Base-by-base conservation (phyloP, 35 echinoderm and acorn worm species). In the Anneissia japonica region DNA sequence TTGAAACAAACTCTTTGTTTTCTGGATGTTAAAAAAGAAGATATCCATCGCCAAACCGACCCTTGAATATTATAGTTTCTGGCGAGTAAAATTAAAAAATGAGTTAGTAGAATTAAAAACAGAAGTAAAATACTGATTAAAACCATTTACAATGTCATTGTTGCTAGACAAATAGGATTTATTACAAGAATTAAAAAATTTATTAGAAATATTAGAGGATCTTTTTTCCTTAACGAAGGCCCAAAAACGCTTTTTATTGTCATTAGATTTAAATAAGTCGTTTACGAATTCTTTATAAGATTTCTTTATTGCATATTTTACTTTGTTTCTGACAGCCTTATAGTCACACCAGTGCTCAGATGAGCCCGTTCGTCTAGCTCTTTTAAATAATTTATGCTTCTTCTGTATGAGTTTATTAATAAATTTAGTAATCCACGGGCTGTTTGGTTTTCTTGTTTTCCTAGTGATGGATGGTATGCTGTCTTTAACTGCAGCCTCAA, bases 401-500 rank as follows among this genome's bases (percentile, higher is more conserved):
- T 64, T 64, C 2, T 64, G 51, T 64, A 64, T 64, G 1, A 64
- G 51, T 64, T 23, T 64, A 19, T 64, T 64, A 16, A 64, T 64
- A 23, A 19, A 9, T 64, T 64, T 9, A 2, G 51, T 64, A 23
- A 64, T 64, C 51, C 51, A 64, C 11, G 51, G 51, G 19, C 21
- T 26, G 11, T 9, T 23, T 16, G 7, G 5, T 9, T 64, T 64
- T 9, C 5, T 9, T 12, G 51, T 2, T 64, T 64, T 64, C 26
- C 51, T 64, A 19, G 19, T 19, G 2, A 64, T 23, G 26, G 9
- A 26, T 16, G 87, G 79, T 40, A 89, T 89, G 0, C 79, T 83
- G 72, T 89, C 80, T 35, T 56, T 31, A 1, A 89, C 82, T 0
- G 72, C 79, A 43, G 87, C 77, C 34, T 89, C 87, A 0, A 83